Evolutionary conservation across 2,113 vertebrate genomes (phyloP).

Genomic region (Naja naja): DNA sequence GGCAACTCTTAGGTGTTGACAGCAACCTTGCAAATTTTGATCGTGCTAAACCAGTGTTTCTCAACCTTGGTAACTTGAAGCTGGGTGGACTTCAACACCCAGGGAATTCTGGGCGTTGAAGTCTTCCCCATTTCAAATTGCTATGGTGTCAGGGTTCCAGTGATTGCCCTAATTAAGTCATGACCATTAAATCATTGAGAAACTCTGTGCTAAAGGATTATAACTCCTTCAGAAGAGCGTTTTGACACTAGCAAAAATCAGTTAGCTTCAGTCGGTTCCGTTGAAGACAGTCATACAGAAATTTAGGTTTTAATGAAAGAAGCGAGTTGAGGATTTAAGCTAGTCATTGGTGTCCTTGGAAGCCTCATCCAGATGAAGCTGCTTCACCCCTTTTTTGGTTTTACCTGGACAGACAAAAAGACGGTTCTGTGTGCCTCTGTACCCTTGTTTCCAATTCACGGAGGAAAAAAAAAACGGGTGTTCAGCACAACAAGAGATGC

Average conservation of each 20-base stretch:
- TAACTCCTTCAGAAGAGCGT: conserved; percentile 1
- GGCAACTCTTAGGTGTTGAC: neutral
- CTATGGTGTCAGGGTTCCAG: too few relatives aligned
- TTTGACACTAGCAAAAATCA: neutral
- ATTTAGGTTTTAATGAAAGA: neutral
- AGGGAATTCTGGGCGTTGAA: too few relatives aligned
- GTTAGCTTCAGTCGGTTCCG: neutral
- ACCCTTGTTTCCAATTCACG: neutral
- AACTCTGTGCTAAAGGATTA: neutral
- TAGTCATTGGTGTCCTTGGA: neutral
- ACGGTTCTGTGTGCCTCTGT: too few relatives aligned
- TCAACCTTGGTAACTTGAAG: too few relatives aligned
- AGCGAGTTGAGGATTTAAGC: neutral
- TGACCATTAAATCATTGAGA: too few relatives aligned
- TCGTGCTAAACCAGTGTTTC: neutral
- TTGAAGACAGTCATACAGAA: neutral
- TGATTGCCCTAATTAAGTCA: too few relatives aligned
- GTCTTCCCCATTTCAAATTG: too few relatives aligned
- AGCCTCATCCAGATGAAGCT: neutral
- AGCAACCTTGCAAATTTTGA: neutral
- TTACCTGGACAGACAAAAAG: neutral
- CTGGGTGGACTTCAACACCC: too few relatives aligned
- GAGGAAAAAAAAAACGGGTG: too few relatives aligned
- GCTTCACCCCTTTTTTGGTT: neutral
- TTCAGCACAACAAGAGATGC: neutral